Percentiles rank a stretch among this genome's conserved stretches.
These are phyloP conservation scores for Piscicola geometra DNA, from an alignment of 2,888 invertebrate genomes.

Conservation along the genomic window DNA sequence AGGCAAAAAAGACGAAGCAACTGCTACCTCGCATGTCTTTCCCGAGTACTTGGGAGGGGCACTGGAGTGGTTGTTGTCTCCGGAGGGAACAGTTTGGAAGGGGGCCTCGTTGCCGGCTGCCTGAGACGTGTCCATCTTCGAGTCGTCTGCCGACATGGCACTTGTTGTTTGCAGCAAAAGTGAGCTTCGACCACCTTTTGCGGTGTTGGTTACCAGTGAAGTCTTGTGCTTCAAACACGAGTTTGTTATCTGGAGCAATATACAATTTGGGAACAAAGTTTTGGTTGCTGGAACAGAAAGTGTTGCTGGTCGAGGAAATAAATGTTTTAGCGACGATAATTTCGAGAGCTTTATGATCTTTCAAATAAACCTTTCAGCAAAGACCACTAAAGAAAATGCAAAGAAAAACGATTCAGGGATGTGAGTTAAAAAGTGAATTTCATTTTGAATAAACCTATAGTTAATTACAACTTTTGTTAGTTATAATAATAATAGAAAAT, in stretches of 20 bases:
- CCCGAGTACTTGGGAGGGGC: not conserved
- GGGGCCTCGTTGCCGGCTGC: not conserved
- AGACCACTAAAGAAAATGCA: no score
- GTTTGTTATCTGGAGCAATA: not conserved
- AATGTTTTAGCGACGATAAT: not conserved
- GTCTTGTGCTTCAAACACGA: not conserved
- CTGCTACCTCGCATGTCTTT: not conserved
- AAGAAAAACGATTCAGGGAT: no score
- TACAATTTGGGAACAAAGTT: not conserved
- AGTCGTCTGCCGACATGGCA: not conserved
- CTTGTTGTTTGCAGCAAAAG: not conserved
- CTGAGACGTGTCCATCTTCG: not conserved
- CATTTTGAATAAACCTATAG: no score
- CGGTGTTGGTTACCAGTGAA: no score
- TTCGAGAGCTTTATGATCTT: not conserved
- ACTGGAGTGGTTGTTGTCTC: not conserved
- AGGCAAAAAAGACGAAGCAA: no score
- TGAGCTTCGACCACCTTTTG: no score
- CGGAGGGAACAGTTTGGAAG: not conserved
- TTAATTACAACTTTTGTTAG: no score
- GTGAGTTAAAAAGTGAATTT: no score
- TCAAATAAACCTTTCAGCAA: slow-evolving; percentile 9
- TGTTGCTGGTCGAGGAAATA: no score
- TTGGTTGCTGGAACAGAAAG: not conserved
- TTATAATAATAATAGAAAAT: no score